Conservation (phyloP, 2,113 vertebrate species). For the Euleptes europaea region DNA sequence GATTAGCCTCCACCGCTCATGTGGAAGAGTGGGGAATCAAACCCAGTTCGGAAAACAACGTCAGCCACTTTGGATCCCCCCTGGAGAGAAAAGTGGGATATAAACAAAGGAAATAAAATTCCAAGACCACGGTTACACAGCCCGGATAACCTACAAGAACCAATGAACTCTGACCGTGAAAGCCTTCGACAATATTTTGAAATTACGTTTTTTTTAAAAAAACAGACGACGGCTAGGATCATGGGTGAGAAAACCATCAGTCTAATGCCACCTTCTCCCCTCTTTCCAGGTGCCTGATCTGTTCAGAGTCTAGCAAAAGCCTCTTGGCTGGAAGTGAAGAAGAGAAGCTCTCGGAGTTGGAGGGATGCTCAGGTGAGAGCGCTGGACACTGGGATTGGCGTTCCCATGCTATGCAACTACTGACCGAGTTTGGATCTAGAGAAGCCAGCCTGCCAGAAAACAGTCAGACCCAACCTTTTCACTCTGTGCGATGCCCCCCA, state of each 20-base stretch:
- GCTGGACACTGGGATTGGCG: not conserved
- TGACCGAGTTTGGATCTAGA: not conserved
- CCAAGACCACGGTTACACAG: no score
- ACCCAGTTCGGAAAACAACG: no score
- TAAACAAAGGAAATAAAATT: no score
- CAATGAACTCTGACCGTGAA: no score
- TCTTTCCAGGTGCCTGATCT: constrained; percentile 76
- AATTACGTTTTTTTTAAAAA: no score
- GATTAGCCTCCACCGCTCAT: no score
- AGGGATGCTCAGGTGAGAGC: not conserved
- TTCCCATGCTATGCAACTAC: not conserved
- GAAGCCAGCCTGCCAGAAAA: not conserved
- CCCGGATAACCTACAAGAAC: no score
- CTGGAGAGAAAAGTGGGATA: no score
- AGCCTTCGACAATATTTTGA: no score
- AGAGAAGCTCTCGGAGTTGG: not conserved
- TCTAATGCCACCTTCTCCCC: not conserved
- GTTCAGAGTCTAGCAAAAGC: constrained; percentile 76
- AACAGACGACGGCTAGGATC: not conserved
- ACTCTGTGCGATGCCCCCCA: not conserved
- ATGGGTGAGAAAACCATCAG: no score
- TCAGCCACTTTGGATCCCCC: no score
- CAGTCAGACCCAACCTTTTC: not conserved
- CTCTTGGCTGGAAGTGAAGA: constrained; percentile 36
- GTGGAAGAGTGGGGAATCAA: no score